Evolutionary conservation across 2,113 vertebrate genomes (phyloP), one percentile per base, ranked within the genome.

Genomic region (Brienomyrus brachyistius): DNA sequence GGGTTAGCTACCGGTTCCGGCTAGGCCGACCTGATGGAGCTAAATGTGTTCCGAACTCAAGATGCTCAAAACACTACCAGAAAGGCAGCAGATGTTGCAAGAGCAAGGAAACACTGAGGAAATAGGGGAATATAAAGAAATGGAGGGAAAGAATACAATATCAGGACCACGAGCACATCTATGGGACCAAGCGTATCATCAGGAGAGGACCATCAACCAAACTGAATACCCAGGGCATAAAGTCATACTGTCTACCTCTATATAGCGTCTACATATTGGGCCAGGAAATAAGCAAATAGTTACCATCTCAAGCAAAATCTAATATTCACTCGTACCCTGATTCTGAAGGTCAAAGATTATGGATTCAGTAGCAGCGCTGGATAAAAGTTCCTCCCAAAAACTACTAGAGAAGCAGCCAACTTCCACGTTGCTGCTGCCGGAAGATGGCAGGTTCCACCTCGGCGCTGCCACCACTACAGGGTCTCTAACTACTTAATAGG

Each of bases 121-220:
- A 66, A 88, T 47, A 13, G 40, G 5, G 40, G 54, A 45, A n/a
- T 40, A 47, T 13, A 66, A 23, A n/a, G 56, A 59, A 43, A 45
- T 23, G 92, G 80, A 92, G 15, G 84, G 54, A 82, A 90, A 48
- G 52, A 89, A 62, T 90, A 90, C 91, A 88, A 90, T 40, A 47
- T 88, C 35, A 89, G 84, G 47, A 90, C 82, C 86, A 90, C 90
- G 35, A 84, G 21, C 27, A 86, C 13, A 74, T 88, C 47, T 47
- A 48, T 48, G n/a, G 27, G n/a, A 31, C 56, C 45, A 62, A 80
- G 35, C 5, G 17, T 80, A 43, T 80, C 74, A 80, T 5, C 13
- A 43, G 31, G 62, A 45, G 62, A 27, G 54, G 17, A 48, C 62
- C 45, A 51, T 31, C 62, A 74, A 50, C n/a, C 6, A 84, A 84